Conservation (phyloP, 1,140 invertebrate genomes). For the Tetramorium simillimum region DNA sequence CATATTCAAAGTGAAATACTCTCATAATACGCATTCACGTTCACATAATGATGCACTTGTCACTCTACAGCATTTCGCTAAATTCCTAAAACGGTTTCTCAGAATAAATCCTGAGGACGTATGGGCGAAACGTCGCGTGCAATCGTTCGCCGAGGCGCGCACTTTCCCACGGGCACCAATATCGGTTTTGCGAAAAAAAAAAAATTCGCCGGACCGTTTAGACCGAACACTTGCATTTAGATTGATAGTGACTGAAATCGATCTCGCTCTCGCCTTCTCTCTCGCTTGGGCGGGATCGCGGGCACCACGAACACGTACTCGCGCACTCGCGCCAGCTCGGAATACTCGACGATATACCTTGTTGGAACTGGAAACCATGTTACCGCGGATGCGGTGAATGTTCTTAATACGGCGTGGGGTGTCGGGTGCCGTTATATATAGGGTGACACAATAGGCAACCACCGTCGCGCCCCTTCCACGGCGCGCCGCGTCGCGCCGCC, state of each 20-base stretch:
- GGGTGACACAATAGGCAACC: constrained; percentile 82
- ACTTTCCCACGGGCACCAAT: constrained; percentile 52
- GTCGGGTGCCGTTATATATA: constrained; percentile 82
- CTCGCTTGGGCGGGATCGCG: not conserved
- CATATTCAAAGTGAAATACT: not conserved
- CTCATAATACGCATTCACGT: not conserved
- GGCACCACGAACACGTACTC: constrained; percentile 28
- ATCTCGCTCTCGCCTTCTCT: not conserved
- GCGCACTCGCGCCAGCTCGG: constrained; percentile 22
- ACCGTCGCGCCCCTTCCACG: constrained; percentile 71
- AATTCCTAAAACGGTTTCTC: not conserved
- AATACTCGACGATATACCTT: constrained; percentile 80
- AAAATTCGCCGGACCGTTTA: constrained; percentile 8
- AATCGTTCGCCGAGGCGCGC: constrained; percentile 5
- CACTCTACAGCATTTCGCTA: constrained; percentile 11
- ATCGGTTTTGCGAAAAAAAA: constrained; percentile 10
- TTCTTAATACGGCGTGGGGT: constrained; percentile 83
- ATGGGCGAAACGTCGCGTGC: not conserved
- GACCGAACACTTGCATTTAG: constrained; percentile 10
- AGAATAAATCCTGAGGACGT: not conserved
- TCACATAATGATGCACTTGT: constrained; percentile 40
- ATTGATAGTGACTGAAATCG: constrained; percentile 19
- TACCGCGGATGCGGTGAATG: constrained; percentile 85
- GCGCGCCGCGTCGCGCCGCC: constrained; percentile 59
- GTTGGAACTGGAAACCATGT: constrained; percentile 83